These are phyloP conservation scores for Arizona elegans DNA, from an alignment of 2,113 vertebrate species.

Conservation along the genomic window DNA sequence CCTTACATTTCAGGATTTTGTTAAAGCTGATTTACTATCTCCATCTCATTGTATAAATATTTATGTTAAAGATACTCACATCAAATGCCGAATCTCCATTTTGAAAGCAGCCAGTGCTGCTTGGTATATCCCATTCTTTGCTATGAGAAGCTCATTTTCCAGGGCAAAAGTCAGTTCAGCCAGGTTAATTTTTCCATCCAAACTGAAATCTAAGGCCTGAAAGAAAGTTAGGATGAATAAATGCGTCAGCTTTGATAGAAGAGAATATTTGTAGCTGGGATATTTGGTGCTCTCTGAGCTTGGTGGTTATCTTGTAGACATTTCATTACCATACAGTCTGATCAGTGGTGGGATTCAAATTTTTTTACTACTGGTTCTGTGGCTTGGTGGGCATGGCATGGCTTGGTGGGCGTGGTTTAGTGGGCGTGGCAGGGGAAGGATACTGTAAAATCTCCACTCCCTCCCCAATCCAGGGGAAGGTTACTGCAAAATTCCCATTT, in stretches of 20 bases:
- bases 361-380: too few species aligned
- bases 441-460: too few species aligned
- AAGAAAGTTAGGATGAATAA: not conserved
- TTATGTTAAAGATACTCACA: constrained; percentile 76
- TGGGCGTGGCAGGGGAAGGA: too few species aligned
- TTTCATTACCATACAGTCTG: not conserved
- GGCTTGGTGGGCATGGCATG: too few species aligned
- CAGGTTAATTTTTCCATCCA: constrained; percentile 87
- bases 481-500: too few species aligned
- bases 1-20: not conserved
- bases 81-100: constrained; percentile 85
- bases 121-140: constrained; percentile 87
- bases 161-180: constrained; percentile 83
- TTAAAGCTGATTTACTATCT: not conserved
- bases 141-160: constrained; percentile 88
- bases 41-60: not conserved
- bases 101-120: constrained; percentile 91
- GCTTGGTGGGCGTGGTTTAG: too few species aligned
- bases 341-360: too few species aligned
- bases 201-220: constrained; percentile 87
- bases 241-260: not conserved
- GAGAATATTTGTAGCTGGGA: not conserved
- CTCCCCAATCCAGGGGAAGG: too few species aligned
- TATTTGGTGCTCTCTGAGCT: not conserved
- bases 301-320: not conserved